phyloP scores from a whole-genome alignment of 92 coral and sea anemone species.

The Phenganax subtilis region DNA sequence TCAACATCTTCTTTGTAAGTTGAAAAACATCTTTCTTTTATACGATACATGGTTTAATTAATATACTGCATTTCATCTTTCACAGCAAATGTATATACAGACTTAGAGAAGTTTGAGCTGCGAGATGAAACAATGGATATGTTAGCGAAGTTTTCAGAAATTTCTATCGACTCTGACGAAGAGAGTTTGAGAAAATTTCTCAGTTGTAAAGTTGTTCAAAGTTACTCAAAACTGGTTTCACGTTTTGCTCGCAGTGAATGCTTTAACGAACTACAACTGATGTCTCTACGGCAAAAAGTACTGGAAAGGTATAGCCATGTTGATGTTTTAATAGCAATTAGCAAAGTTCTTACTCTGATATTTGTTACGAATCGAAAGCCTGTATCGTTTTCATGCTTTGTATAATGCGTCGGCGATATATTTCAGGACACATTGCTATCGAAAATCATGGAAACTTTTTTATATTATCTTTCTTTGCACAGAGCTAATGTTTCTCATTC shows the following conservation, averaged over 20 bases:
- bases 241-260: constrained; percentile 2
- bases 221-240: constrained; percentile 1
- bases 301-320: not conserved
- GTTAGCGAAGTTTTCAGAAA: not conserved
- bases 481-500: not conserved
- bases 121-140: constrained; percentile 7
- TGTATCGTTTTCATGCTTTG: no score
- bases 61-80: not conserved
- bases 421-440: not conserved
- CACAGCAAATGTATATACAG: not conserved
- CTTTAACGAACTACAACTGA: not conserved
- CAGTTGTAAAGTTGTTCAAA: constrained; percentile 6
- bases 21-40: not conserved
- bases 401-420: no score
- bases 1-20: constrained; percentile 17
- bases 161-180: not conserved
- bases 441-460: no score
- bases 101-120: not conserved
- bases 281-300: constrained; percentile 1
- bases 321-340: not conserved
- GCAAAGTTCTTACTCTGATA: not conserved
- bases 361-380: no score
- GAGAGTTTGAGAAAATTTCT: not conserved
- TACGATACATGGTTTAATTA: not conserved
- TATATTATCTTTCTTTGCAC: not conserved